These are phyloP conservation scores for Phrynosoma blainvillii DNA, from an alignment of 2,113 vertebrate species.

Conservation along the genomic window DNA sequence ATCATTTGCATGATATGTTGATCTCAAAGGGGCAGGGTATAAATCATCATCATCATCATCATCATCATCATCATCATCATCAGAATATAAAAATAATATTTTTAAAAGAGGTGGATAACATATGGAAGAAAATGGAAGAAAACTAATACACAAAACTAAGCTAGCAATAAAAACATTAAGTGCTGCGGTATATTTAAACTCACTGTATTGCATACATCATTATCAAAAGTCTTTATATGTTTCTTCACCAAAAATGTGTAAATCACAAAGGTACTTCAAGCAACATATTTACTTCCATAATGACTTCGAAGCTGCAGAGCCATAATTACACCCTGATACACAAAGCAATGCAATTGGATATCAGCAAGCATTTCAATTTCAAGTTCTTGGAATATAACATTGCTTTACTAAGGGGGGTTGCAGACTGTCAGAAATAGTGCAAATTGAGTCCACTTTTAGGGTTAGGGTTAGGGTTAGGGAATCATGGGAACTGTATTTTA, in stretches of 20 bases:
- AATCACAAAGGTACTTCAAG: slow-evolving; percentile 22
- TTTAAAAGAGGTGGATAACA: background rate
- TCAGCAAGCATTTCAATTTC: background rate
- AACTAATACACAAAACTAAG: background rate
- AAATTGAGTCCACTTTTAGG: no score
- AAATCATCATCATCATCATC: no score
- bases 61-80: no score
- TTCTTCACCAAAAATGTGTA: slow-evolving; percentile 6
- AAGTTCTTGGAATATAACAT: background rate
- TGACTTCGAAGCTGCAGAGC: slow-evolving; percentile 16
- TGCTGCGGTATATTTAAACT: background rate
- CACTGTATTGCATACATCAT: background rate
- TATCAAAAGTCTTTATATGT: background rate
- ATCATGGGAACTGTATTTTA: no score
- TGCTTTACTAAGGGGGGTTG: background rate
- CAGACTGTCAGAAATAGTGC: no score
- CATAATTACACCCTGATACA: slow-evolving; percentile 8
- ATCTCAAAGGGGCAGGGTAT: no score
- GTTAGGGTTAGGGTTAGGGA: no score
- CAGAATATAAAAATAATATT: background rate
- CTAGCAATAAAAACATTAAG: background rate
- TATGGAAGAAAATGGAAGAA: background rate
- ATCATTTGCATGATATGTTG: background rate
- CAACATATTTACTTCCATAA: slow-evolving; percentile 13
- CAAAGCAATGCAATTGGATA: slow-evolving; percentile 9